phyloP scores from a whole-genome alignment of 37 sponge, comb jelly and placozoan genomes.

The Chondrilla cf. caribensis region DNA sequence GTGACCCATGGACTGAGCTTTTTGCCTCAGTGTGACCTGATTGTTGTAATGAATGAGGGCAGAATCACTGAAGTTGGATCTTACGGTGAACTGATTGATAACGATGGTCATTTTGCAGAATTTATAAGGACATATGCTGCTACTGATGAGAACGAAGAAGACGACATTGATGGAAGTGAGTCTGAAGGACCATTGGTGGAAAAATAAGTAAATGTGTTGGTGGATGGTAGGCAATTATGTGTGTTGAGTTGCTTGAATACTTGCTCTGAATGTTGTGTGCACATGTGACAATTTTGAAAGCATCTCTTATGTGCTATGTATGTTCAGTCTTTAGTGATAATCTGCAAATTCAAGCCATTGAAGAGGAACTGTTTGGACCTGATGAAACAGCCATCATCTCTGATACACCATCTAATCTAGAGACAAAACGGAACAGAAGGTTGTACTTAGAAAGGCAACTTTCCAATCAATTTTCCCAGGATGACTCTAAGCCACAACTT shows the following conservation, averaged over 20 bases:
- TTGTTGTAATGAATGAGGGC: constrained; percentile 79
- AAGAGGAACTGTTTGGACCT: neutral
- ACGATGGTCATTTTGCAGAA: constrained; percentile 78
- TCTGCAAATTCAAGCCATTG: constrained; percentile 6
- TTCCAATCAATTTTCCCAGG: neutral
- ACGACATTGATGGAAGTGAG: neutral
- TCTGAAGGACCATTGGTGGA: too few species aligned
- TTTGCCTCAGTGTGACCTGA: constrained; percentile 86
- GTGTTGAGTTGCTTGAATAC: too few species aligned
- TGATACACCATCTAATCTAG: neutral
- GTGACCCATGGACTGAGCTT: constrained; percentile 86
- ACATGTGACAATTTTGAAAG: too few species aligned
- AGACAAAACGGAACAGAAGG: neutral
- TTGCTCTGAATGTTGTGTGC: too few species aligned
- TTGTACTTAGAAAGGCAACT: neutral
- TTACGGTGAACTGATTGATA: constrained; percentile 65
- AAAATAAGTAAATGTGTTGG: too few species aligned
- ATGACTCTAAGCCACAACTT: neutral
- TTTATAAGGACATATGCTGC: constrained; percentile 56
- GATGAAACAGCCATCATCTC: neutral
- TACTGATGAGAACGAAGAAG: constrained; percentile 18
- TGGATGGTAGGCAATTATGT: too few species aligned
- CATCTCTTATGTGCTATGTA: too few species aligned
- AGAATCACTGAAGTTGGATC: constrained; percentile 71
- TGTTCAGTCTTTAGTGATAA: neutral